These are phyloP conservation scores for Nemotelus nigrinus DNA, from an alignment of 2,888 invertebrate genomes.

Conservation along the genomic window DNA sequence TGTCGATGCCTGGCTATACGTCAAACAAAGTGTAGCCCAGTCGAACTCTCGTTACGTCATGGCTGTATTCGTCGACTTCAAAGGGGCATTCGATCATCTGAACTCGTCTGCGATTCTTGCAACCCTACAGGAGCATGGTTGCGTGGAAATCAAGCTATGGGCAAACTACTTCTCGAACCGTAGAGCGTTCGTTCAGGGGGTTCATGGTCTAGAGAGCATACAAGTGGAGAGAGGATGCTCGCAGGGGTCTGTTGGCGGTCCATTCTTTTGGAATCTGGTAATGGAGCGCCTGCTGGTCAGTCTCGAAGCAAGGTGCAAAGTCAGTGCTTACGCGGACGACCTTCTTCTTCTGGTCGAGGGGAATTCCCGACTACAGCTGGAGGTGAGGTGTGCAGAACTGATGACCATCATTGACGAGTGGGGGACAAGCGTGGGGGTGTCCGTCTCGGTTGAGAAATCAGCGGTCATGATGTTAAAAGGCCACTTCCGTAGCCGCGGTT, in stretches of 20 bases:
- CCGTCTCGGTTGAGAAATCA: no score
- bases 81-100: not conserved
- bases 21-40: not conserved
- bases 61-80: not conserved
- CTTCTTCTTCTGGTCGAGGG: not conserved
- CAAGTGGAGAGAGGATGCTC: not conserved
- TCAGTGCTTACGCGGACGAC: not conserved
- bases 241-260: not conserved
- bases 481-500: no score
- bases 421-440: no score
- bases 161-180: not conserved
- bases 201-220: not conserved
- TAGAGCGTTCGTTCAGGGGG: not conserved
- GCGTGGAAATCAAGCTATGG: not conserved
- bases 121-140: no score
- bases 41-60: not conserved
- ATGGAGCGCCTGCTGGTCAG: not conserved
- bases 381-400: no score
- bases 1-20: not conserved
- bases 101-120: not conserved
- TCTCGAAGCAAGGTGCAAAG: not conserved
- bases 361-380: no score
- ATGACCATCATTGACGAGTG: no score
- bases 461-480: no score
- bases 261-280: not conserved